These are phyloP conservation scores for Bombus sibiricus DNA, from an alignment of 1,140 invertebrate genomes.

Conservation along the genomic window DNA sequence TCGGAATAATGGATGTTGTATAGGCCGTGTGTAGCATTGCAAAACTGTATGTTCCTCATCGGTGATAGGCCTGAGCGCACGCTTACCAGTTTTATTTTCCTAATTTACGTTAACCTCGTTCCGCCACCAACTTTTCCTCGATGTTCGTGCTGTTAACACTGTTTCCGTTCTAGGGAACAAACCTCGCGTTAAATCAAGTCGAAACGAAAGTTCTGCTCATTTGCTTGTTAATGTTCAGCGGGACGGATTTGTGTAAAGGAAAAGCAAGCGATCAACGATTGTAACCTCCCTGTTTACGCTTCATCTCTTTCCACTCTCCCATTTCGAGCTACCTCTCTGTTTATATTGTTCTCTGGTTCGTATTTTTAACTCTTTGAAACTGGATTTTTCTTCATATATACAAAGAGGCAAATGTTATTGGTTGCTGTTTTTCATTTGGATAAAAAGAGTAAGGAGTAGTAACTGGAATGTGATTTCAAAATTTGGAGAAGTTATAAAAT, in stretches of 20 bases:
- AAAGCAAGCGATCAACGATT: neutral
- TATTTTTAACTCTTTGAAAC: neutral
- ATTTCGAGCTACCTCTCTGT: neutral
- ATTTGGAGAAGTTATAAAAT: neutral
- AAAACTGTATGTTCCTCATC: constrained; percentile 4
- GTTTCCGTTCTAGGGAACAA: constrained; percentile 7
- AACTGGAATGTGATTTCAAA: too few species aligned
- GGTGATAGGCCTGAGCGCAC: constrained; percentile 20
- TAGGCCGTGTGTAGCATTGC: neutral
- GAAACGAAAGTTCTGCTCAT: constrained; percentile 36
- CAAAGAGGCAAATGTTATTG: neutral
- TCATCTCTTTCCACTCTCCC: neutral
- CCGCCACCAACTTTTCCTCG: constrained; percentile 22
- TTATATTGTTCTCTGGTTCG: neutral
- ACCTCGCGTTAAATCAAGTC: constrained; percentile 4
- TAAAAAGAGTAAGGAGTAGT: too few species aligned
- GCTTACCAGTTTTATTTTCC: constrained; percentile 37
- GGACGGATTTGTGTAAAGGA: neutral
- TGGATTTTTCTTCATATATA: neutral
- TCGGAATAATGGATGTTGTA: constrained; percentile 32
- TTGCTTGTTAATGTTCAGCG: neutral
- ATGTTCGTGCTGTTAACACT: constrained; percentile 42
- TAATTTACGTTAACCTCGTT: constrained; percentile 46
- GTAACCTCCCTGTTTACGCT: neutral
- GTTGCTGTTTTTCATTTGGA: neutral